phyloP scores from a whole-genome alignment of 2,797 vertebrate genomes.

The Mormyrops attenuatus region DNA sequence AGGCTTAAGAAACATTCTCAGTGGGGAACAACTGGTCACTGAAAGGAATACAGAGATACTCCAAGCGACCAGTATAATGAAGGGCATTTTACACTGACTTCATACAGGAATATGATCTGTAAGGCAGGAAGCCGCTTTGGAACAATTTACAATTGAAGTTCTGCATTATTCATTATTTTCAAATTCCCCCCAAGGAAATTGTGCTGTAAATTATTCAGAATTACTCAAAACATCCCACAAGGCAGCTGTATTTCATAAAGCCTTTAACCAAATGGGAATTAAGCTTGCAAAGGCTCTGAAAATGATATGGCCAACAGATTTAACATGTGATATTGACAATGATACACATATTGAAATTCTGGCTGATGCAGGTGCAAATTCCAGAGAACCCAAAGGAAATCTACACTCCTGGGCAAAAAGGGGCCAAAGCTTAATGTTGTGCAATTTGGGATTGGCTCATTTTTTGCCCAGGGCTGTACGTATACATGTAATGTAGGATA shows the following conservation, averaged over 20 bases:
- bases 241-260: conserved; percentile 5
- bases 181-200: conserved; percentile 4
- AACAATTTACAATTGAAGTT: background rate
- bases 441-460: background rate
- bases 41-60: background rate
- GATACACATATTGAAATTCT: background rate
- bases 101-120: background rate
- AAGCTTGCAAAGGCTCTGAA: background rate
- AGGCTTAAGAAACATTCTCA: background rate
- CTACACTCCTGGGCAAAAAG: background rate
- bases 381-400: background rate
- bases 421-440: background rate
- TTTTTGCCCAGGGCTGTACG: background rate
- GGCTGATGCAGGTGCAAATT: background rate
- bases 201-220: background rate
- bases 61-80: background rate
- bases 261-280: background rate
- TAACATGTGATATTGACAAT: background rate
- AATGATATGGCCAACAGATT: background rate
- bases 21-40: background rate
- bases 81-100: background rate
- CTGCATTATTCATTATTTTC: background rate
- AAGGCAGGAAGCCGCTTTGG: background rate
- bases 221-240: conserved; percentile 3
- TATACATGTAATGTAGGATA: background rate